Evolutionary conservation across 2,797 vertebrate genomes (phyloP).

Genomic region (Parauchenoglanis ngamensis): DNA sequence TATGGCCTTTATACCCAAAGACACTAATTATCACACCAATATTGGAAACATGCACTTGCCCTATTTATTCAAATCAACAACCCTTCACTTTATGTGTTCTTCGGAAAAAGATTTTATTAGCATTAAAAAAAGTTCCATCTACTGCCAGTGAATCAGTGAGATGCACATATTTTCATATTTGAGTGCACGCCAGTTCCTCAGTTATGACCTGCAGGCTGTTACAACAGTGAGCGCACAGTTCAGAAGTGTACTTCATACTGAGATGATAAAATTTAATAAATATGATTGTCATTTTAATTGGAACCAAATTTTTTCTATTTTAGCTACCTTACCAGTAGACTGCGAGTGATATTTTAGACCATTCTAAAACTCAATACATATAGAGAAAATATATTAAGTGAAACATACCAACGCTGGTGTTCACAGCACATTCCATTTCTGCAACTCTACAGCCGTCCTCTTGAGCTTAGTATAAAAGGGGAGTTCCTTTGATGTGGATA

Average conservation of each 20-base stretch:
- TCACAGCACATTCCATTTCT: constrained; percentile 81
- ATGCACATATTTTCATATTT: neutral
- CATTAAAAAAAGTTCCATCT: neutral
- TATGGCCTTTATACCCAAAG: neutral
- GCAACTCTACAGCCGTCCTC: constrained; percentile 45
- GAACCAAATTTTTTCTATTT: neutral
- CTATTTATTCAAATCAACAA: neutral
- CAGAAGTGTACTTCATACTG: neutral
- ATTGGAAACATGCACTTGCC: neutral
- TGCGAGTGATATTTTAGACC: neutral
- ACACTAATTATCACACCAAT: neutral
- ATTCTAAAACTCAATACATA: neutral
- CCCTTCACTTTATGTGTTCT: neutral
- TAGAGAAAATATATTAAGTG: neutral
- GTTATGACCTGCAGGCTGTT: too few relatives aligned
- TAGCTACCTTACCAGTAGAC: neutral
- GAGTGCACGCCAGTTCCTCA: neutral
- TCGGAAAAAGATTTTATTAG: neutral
- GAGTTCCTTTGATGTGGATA: constrained; percentile 52
- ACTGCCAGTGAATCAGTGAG: neutral
- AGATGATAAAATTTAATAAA: neutral
- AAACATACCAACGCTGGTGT: constrained; percentile 66
- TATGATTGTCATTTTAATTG: neutral
- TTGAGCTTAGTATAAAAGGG: constrained; percentile 44
- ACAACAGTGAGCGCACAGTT: neutral